Conservation (phyloP, 30 jellyfish, hydroid and myxozoan genomes). For the Hydra vulgaris region DNA sequence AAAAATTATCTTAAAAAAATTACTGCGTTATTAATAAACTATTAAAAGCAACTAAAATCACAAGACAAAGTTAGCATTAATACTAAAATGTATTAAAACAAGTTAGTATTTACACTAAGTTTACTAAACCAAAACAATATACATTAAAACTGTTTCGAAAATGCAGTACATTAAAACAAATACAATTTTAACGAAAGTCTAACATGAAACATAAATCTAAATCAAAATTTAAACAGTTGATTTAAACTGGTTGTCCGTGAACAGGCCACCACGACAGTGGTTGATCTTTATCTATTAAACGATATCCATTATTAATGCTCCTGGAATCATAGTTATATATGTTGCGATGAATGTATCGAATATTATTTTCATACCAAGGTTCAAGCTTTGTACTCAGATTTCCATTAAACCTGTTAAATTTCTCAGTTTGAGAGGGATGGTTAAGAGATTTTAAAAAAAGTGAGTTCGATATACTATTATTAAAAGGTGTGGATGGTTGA, state of each 20-base stretch:
- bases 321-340: constrained; percentile 4
- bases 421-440: constrained; percentile 18
- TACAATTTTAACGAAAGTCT: neutral
- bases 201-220: neutral
- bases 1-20: too few species aligned
- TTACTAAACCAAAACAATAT: too few species aligned
- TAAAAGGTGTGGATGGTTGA: constrained; percentile 2
- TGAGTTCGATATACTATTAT: neutral
- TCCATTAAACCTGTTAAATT: neutral
- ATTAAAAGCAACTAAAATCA: too few species aligned
- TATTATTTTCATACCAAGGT: constrained; percentile 1
- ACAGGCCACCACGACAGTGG: constrained; percentile 19
- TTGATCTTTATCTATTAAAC: constrained; percentile 9
- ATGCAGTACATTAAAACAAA: too few species aligned
- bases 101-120: too few species aligned
- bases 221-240: neutral
- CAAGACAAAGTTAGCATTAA: too few species aligned
- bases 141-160: too few species aligned
- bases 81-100: too few species aligned
- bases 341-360: constrained; percentile 17
- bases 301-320: neutral
- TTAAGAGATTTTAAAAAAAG: constrained; percentile 14
- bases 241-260: constrained; percentile 12
- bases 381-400: neutral
- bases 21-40: too few species aligned